A percentile compares a stretch with the other conserved stretches of the same genome.
phyloP scores from a whole-genome alignment of 2,113 vertebrate genomes.

The Pyxicephalus adspersus region DNA sequence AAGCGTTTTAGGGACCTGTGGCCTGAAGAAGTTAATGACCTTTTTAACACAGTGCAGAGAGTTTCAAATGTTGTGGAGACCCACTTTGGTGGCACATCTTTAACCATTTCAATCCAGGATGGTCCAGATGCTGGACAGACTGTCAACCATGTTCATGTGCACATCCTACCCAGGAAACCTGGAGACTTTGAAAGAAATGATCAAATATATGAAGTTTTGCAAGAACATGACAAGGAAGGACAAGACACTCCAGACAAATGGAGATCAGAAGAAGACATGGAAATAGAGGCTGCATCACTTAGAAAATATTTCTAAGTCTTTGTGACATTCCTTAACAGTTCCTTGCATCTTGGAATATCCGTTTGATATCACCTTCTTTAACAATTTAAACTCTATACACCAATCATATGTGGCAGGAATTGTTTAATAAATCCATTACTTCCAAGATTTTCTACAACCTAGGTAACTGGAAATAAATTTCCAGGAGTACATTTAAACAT shows the following conservation, averaged over 20 bases:
- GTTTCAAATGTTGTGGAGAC: conserved; percentile 82
- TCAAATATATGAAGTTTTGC: conserved; percentile 81
- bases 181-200: conserved; percentile 86
- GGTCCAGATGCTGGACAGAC: conserved; percentile 52
- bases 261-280: conserved; percentile 50
- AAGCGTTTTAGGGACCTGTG: conserved; percentile 84
- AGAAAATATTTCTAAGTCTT: conserved; percentile 32
- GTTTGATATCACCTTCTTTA: too few relatives aligned
- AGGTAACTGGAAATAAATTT: too few relatives aligned
- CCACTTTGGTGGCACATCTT: conserved; percentile 82
- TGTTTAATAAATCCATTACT: too few relatives aligned
- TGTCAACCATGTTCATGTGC: conserved; percentile 86
- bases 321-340: too few relatives aligned
- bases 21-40: conserved; percentile 83
- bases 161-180: conserved; percentile 79
- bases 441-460: too few relatives aligned
- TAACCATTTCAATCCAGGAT: conserved; percentile 88
- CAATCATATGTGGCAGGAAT: too few relatives aligned
- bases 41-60: conserved; percentile 78
- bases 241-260: neutral
- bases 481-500: too few relatives aligned
- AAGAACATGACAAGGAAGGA: conserved; percentile 41
- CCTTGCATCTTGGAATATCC: too few relatives aligned
- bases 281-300: conserved; percentile 38
- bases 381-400: too few relatives aligned